Evolutionary conservation across 2,888 invertebrate genomes (phyloP).

Genomic region (Nebria salina): DNA sequence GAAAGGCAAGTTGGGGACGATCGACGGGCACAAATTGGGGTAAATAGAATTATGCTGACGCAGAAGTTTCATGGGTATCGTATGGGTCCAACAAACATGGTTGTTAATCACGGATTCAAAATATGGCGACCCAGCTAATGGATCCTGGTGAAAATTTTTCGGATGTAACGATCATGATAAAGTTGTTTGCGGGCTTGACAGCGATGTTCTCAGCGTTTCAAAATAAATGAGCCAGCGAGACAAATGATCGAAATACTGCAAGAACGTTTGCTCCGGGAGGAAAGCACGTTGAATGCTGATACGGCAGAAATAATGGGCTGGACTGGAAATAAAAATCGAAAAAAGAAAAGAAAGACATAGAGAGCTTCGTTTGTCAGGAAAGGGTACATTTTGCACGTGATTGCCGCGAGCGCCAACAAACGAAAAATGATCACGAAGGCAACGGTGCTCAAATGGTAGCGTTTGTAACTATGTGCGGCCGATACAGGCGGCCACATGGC

Average conservation of each 20-base stretch:
- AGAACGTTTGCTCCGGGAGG: no score
- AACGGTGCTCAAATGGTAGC: no score
- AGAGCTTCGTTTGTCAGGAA: no score
- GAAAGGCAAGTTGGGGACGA: slow-evolving; percentile 38
- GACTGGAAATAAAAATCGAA: no score
- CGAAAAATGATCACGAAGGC: no score
- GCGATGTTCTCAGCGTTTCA: slow-evolving; percentile 49
- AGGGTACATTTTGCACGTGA: no score
- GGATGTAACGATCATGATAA: slow-evolving; percentile 49
- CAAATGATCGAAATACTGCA: slow-evolving; percentile 49
- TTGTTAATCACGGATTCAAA: slow-evolving; percentile 50
- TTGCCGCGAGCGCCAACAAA: no score
- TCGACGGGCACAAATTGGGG: slow-evolving; percentile 52
- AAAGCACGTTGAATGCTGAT: slow-evolving; percentile 11
- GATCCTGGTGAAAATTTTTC: slow-evolving; percentile 50
- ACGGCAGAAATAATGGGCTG: neutral
- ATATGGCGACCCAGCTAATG: slow-evolving; percentile 49
- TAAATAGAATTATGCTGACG: slow-evolving; percentile 49
- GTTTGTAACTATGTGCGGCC: no score
- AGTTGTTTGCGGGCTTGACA: slow-evolving; percentile 51
- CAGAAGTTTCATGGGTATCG: no score
- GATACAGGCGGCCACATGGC: no score
- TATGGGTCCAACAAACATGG: slow-evolving; percentile 46
- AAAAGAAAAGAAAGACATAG: no score
- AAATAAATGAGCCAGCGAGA: slow-evolving; percentile 43